Evolutionary conservation across 2,113 vertebrate genomes (phyloP), one percentile per base, ranked within the genome.

Genomic region (Ceratotherium simum): DNA sequence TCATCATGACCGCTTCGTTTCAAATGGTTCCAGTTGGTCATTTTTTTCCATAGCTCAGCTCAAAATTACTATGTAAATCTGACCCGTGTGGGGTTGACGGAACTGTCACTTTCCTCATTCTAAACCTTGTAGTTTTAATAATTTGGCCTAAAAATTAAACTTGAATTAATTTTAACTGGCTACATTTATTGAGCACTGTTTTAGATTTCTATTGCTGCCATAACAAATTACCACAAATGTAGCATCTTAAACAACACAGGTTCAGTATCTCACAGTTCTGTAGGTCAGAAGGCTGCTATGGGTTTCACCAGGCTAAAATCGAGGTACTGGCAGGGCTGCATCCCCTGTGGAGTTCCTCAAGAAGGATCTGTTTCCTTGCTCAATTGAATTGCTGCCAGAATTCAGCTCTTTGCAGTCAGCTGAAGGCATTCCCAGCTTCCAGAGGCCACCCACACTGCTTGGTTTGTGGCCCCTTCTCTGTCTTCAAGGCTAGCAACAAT

Each of bases 1-100:
- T 31, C 17, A 0, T 4, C 39, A 2, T 2, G 6, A 33, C 29
- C 0, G 1, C 4, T 2, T 27, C 3, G 8, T 39, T 27, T 12
- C 9, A 21, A 0, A 1, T 12, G 42, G 3, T 23, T 48, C 39
- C 11, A 4, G 31, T 3, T 0, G 3, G 36, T 29, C 33, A 1
- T 0, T 2, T n/a, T n/a, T 31, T 42, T 23, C 73, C 39, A 3
- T 12, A 5, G 42, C 1, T 1, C 46, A 48, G 0, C 60, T 21
- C 46, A 76, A 3, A 29, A 29, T n/a, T 5, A 9, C 67, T 6
- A 1, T 1, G 33, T 14, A 4, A 4, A 3, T 33, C 27, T 42
- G 76, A 21, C 8, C 23, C 0, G 6, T 6, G 13, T 3, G 0
- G 75, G 2, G 39, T 6, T 18, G 8, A 42, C 1, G 0, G 33